These are phyloP conservation scores for Neoarius graeffei DNA, from an alignment of 2,113 vertebrate species.

Conservation along the genomic window DNA sequence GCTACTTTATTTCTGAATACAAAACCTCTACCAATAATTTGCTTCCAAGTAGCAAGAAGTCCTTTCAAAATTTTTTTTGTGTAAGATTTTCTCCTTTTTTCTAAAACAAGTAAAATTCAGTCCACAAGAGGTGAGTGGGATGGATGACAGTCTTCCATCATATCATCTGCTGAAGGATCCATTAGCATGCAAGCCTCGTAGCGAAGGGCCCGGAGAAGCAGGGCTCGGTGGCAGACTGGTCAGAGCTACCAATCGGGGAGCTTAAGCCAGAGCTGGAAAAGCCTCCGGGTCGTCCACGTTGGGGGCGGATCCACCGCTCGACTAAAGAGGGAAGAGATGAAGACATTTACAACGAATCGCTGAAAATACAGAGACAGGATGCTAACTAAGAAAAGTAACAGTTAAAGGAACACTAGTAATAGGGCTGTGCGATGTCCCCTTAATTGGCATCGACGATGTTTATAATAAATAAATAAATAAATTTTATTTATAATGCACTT, in stretches of 20 bases:
- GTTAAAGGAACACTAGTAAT: not conserved
- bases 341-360: not conserved
- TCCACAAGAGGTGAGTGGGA: conserved; percentile 95
- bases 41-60: conserved; percentile 99
- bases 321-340: conserved; percentile 72
- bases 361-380: not conserved
- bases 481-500: too few species aligned
- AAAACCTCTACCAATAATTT: conserved; percentile 99
- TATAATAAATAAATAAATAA: too few species aligned
- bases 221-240: conserved; percentile 78
- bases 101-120: conserved; percentile 99
- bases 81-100: conserved; percentile 76
- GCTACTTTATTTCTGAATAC: conserved; percentile 99
- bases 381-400: not conserved
- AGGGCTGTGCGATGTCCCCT: too few species aligned
- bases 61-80: conserved; percentile 80
- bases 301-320: conserved; percentile 86
- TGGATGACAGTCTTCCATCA: conserved; percentile 92
- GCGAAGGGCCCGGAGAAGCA: conserved; percentile 81
- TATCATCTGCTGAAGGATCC: conserved; percentile 93
- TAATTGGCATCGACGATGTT: too few species aligned
- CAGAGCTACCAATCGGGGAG: conserved; percentile 71
- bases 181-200: conserved; percentile 99
- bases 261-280: conserved; percentile 97
- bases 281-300: conserved; percentile 99